Conservation (phyloP, 2,113 vertebrate species). For the Sinocyclocheilus rhinocerous region DNA sequence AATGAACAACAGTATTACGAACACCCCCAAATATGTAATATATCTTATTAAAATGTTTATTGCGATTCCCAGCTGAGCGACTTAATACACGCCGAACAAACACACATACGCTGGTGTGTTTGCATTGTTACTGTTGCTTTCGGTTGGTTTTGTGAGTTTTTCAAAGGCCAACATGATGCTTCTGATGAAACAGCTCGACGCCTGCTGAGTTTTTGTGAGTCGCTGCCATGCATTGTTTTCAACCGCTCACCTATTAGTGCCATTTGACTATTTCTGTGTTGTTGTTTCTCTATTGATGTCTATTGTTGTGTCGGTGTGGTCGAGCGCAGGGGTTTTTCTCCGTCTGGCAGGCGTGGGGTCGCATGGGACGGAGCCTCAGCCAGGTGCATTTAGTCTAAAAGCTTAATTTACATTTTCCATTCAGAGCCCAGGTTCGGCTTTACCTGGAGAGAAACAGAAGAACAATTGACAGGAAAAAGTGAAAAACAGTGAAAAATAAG, state of each 20-base stretch:
- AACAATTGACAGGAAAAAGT: not conserved
- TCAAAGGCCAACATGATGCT: not conserved
- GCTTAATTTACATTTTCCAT: constrained; percentile 55
- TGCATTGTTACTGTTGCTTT: not conserved
- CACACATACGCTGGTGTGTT: not conserved
- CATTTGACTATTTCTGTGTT: not conserved
- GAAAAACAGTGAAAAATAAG: constrained; percentile 6
- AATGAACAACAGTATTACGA: not conserved
- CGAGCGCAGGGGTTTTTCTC: not conserved
- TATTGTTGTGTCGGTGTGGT: not conserved
- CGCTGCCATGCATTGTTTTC: not conserved
- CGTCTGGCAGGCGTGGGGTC: not conserved
- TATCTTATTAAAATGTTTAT: not conserved
- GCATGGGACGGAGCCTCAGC: constrained; percentile 32
- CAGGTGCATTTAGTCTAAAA: constrained; percentile 52
- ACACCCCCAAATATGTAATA: not conserved
- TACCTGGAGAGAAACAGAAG: constrained; percentile 26
- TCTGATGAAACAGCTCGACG: not conserved
- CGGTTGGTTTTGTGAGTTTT: not conserved
- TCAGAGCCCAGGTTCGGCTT: constrained; percentile 24
- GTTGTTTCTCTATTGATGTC: not conserved
- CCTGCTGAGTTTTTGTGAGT: not conserved
- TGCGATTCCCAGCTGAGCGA: not conserved
- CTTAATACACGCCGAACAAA: not conserved
- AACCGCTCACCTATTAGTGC: not conserved